phyloP scores from a whole-genome alignment of 2,888 invertebrate genomes.

The Volucella bombylans region DNA sequence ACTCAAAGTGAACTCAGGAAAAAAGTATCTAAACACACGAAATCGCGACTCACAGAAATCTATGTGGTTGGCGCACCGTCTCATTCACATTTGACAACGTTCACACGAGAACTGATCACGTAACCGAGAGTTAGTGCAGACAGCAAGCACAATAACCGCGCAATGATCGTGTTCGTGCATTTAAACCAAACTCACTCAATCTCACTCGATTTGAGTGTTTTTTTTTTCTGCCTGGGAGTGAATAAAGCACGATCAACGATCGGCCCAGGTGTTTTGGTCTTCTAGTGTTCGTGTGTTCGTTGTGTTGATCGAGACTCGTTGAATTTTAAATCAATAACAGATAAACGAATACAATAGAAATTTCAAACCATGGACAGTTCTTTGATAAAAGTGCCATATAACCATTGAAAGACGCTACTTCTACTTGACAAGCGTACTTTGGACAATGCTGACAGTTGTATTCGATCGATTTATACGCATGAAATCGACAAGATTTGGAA shows the following conservation, averaged over 20 bases:
- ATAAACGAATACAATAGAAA: constrained; percentile 37
- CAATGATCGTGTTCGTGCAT: constrained; percentile 27
- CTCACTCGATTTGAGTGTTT: constrained; percentile 14
- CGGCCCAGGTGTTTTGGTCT: constrained; percentile 49
- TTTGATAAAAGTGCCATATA: constrained; percentile 17
- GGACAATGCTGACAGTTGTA: constrained; percentile 37
- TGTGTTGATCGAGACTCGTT: constrained; percentile 61
- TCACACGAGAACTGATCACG: constrained; percentile 68
- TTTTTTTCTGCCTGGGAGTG: constrained; percentile 1
- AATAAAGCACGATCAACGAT: background rate
- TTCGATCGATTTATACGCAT: background rate
- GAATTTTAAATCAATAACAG: constrained; percentile 14
- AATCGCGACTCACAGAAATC: constrained; percentile 25
- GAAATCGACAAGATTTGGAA: background rate
- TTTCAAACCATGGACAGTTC: background rate
- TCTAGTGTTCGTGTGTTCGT: constrained; percentile 9
- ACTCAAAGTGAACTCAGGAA: no score
- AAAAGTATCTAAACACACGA: constrained; percentile 29
- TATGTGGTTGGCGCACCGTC: constrained; percentile 26
- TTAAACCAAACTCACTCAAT: constrained; percentile 47
- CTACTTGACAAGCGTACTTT: constrained; percentile 31
- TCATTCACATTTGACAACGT: constrained; percentile 53
- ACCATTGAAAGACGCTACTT: no score
- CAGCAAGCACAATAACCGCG: constrained; percentile 21
- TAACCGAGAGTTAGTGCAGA: constrained; percentile 44